Conservation (phyloP, 1,140 invertebrate species). For the Asobara japonica region DNA sequence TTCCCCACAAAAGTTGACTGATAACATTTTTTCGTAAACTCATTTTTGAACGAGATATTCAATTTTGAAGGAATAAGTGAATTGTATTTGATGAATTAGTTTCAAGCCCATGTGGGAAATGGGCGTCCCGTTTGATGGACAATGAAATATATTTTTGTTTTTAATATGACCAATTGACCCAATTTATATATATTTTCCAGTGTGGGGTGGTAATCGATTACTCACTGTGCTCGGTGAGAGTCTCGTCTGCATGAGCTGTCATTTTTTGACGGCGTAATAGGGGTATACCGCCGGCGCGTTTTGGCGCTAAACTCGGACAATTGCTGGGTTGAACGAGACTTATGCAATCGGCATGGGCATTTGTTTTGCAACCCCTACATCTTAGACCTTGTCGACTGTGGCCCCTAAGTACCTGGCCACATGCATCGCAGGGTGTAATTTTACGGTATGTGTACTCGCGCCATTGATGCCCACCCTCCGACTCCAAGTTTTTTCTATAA, state of each 20-base stretch:
- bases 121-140: too few species aligned
- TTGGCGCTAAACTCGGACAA: conserved; percentile 66
- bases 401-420: conserved; percentile 90
- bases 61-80: too few species aligned
- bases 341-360: conserved; percentile 87
- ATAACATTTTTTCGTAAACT: too few species aligned
- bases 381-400: conserved; percentile 92
- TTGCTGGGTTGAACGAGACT: conserved; percentile 55
- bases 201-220: conserved; percentile 29
- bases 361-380: conserved; percentile 90
- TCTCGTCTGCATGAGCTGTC: conserved; percentile 51
- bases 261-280: conserved; percentile 88
- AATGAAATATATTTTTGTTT: too few species aligned
- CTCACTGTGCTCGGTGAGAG: conserved; percentile 60
- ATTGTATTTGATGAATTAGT: too few species aligned
- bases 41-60: too few species aligned
- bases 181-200: too few species aligned
- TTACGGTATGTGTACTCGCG: conserved; percentile 96
- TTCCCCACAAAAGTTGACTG: too few species aligned
- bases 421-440: conserved; percentile 93
- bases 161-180: too few species aligned
- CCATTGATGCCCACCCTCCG: conserved; percentile 80
- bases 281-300: conserved; percentile 80
- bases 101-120: too few species aligned
- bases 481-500: conserved; percentile 79